Evolutionary conservation across 2,888 invertebrate genomes (phyloP).

Genomic region (Sesia bembeciformis): DNA sequence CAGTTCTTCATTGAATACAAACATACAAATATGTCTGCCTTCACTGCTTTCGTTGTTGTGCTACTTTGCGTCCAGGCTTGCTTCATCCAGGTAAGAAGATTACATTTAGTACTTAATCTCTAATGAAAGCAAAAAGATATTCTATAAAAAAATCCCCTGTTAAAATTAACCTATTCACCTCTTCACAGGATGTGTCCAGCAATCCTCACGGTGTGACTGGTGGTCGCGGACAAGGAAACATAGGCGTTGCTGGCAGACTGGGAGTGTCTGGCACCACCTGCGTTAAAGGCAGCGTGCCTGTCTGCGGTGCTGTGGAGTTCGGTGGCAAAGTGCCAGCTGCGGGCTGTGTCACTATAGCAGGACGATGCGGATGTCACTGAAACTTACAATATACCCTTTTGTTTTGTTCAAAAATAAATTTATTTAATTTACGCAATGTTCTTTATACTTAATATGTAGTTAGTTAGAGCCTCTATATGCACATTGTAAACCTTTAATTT

Average conservation of each 20-base stretch:
- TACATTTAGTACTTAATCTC: neutral
- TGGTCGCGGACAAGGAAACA: neutral
- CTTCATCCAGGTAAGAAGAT: conserved; percentile 23
- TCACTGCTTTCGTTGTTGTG: conserved; percentile 18
- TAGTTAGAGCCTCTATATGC: too few relatives aligned
- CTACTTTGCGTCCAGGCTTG: conserved; percentile 30
- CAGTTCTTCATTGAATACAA: conserved; percentile 4
- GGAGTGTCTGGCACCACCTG: conserved; percentile 19
- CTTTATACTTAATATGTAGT: too few relatives aligned
- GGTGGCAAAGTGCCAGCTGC: conserved; percentile 22
- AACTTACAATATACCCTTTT: neutral
- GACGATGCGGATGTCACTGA: conserved; percentile 4
- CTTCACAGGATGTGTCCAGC: too few relatives aligned
- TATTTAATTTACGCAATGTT: too few relatives aligned
- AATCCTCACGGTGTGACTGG: neutral
- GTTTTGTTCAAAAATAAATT: too few relatives aligned
- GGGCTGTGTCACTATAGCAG: conserved; percentile 13
- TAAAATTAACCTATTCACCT: too few relatives aligned
- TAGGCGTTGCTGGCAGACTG: conserved; percentile 15
- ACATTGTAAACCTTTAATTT: too few relatives aligned
- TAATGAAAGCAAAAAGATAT: too few relatives aligned
- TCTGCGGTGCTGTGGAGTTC: conserved; percentile 27
- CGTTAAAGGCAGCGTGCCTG: conserved; percentile 27
- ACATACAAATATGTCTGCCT: conserved; percentile 19
- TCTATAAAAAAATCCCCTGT: too few relatives aligned